Evolutionary conservation across 2,888 invertebrate species (phyloP).

Genomic region (Drosophila antonietae): DNA sequence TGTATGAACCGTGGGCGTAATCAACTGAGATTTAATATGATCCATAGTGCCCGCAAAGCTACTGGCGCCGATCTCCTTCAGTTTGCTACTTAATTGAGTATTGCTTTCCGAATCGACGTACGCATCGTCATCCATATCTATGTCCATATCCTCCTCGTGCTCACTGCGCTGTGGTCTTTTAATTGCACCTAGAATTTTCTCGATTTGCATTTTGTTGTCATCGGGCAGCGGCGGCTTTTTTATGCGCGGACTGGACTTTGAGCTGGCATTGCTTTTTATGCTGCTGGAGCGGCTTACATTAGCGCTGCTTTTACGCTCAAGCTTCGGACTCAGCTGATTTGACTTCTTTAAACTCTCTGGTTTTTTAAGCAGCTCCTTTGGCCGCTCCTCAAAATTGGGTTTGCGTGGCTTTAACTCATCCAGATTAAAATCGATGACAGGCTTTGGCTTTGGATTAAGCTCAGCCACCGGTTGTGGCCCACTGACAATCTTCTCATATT

Average conservation of each 20-base stretch:
- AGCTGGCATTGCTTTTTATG: conserved; percentile 64
- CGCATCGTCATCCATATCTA: conserved; percentile 76
- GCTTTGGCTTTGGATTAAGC: conserved; percentile 54
- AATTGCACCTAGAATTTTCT: conserved; percentile 73
- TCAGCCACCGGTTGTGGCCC: conserved; percentile 21
- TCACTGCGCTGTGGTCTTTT: conserved; percentile 65
- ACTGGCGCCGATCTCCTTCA: conserved; percentile 83
- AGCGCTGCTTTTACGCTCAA: conserved; percentile 52
- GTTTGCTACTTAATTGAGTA: conserved; percentile 71
- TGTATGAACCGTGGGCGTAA: conserved; percentile 80
- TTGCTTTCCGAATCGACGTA: conserved; percentile 56
- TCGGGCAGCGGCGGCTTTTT: conserved; percentile 32
- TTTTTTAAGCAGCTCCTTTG: conserved; percentile 57
- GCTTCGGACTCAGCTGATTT: conserved; percentile 52
- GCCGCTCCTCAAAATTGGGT: conserved; percentile 67
- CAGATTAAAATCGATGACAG: conserved; percentile 57
- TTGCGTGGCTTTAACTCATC: conserved; percentile 63
- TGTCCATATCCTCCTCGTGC: conserved; percentile 69
- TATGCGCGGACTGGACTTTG: conserved; percentile 49
- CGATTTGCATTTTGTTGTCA: conserved; percentile 78
- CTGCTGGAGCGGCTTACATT: conserved; percentile 70
- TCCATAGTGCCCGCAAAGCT: conserved; percentile 84
- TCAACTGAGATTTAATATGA: conserved; percentile 83
- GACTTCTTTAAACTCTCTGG: conserved; percentile 49
- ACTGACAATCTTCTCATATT: conserved; percentile 64